Conservation (phyloP, 2,888 invertebrate genomes). For the Andrena minutula region DNA sequence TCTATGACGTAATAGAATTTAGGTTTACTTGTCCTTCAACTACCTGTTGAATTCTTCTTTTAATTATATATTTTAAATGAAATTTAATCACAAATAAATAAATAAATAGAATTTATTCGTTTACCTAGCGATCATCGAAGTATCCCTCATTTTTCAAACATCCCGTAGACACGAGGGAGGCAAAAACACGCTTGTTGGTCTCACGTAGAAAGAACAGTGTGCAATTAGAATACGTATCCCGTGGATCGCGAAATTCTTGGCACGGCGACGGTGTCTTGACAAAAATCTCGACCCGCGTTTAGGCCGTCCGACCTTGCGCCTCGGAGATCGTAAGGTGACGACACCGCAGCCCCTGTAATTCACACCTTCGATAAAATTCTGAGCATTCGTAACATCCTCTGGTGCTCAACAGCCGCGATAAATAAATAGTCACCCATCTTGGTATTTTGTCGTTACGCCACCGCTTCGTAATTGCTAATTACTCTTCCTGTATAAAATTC, state of each 20-base stretch:
- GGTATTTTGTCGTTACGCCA: too few relatives aligned
- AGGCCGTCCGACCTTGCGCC: constrained; percentile 64
- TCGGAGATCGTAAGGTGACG: constrained; percentile 56
- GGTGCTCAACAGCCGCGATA: not conserved
- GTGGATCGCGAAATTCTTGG: constrained; percentile 64
- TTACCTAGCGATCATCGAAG: too few relatives aligned
- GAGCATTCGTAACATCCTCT: constrained; percentile 42
- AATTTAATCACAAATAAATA: too few relatives aligned
- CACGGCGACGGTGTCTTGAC: constrained; percentile 54
- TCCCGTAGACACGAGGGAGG: not conserved
- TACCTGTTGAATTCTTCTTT: not conserved
- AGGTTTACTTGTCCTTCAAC: not conserved
- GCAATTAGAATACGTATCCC: constrained; percentile 36
- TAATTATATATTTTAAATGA: not conserved
- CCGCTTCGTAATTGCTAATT: too few relatives aligned
- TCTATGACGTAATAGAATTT: not conserved
- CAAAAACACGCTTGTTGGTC: not conserved
- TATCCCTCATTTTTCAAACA: too few relatives aligned
- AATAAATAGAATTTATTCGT: too few relatives aligned
- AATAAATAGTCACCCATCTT: not conserved
- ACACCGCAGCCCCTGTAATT: constrained; percentile 55
- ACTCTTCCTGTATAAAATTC: too few relatives aligned
- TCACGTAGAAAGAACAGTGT: constrained; percentile 16
- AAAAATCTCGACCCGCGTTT: constrained; percentile 62
- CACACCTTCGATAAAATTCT: constrained; percentile 66